Percentiles rank a stretch among this genome's conserved stretches.
These are phyloP conservation scores for Stichopus chloronotus DNA, from an alignment of 35 echinoderm and acorn worm genomes.

Conservation along the genomic window DNA sequence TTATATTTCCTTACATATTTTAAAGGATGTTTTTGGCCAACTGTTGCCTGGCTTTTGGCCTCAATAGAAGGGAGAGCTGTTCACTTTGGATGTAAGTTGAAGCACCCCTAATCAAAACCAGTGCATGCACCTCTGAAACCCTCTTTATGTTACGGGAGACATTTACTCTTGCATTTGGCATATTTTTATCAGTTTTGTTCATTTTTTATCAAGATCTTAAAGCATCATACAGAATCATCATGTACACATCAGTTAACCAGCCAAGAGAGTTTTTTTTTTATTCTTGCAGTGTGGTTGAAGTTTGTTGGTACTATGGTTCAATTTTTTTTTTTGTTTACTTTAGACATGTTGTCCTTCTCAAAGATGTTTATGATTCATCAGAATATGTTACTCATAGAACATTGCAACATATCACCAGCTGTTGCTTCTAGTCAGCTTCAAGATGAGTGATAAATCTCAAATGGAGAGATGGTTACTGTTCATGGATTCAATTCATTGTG, in stretches of 20 bases:
- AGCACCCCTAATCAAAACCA: neutral
- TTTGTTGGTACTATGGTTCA: neutral
- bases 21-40: slow-evolving; percentile 66
- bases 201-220: neutral
- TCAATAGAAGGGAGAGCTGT: slow-evolving; percentile 49
- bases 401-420: too few relatives aligned
- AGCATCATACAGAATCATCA: neutral
- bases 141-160: slow-evolving; percentile 7
- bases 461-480: too few relatives aligned
- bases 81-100: slow-evolving; percentile 54
- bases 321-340: neutral
- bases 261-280: neutral
- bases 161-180: slow-evolving; percentile 9
- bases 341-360: too few relatives aligned
- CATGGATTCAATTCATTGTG: too few relatives aligned
- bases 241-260: slow-evolving; percentile 19
- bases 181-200: neutral
- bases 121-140: slow-evolving; percentile 4
- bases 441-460: too few relatives aligned
- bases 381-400: too few relatives aligned
- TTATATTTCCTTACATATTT: slow-evolving; percentile 54
- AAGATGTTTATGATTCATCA: too few relatives aligned
- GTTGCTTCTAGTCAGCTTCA: too few relatives aligned
- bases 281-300: slow-evolving; percentile 25
- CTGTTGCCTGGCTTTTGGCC: slow-evolving; percentile 54